Conservation (phyloP, 1,140 invertebrate genomes). For the Phthorimaea operculella region DNA sequence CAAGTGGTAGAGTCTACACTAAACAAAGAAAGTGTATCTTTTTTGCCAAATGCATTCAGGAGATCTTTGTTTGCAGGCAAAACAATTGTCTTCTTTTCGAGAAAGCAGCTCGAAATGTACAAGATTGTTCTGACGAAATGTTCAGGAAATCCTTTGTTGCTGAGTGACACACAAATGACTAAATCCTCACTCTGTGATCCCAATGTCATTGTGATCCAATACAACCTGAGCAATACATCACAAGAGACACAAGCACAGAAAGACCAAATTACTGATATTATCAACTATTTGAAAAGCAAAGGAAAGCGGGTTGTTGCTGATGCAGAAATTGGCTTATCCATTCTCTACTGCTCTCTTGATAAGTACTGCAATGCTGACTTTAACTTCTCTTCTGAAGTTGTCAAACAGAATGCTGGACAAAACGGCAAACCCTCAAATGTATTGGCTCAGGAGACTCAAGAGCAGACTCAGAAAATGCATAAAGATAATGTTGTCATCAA, state of each 20-base stretch:
- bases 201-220: conserved; percentile 66
- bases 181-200: conserved; percentile 57
- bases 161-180: conserved; percentile 59
- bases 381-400: conserved; percentile 51
- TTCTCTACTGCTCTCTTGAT: conserved; percentile 71
- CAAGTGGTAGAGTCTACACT: conserved; percentile 68
- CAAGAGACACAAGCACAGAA: conserved; percentile 63
- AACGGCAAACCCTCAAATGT: conserved; percentile 27
- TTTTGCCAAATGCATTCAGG: conserved; percentile 64
- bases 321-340: conserved; percentile 74
- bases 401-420: conserved; percentile 33
- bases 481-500: conserved; percentile 45
- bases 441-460: conserved; percentile 48
- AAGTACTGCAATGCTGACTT: conserved; percentile 75
- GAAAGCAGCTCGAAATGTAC: conserved; percentile 70
- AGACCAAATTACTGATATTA: conserved; percentile 55
- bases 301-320: conserved; percentile 71
- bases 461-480: conserved; percentile 21
- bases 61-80: conserved; percentile 69
- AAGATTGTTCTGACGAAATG: conserved; percentile 58
- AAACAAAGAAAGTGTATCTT: conserved; percentile 67
- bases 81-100: conserved; percentile 72
- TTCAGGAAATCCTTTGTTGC: conserved; percentile 43
- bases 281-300: conserved; percentile 60
- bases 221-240: conserved; percentile 38